Conservation (phyloP, 2,797 vertebrate genomes). For the Knipowitschia caucasica region DNA sequence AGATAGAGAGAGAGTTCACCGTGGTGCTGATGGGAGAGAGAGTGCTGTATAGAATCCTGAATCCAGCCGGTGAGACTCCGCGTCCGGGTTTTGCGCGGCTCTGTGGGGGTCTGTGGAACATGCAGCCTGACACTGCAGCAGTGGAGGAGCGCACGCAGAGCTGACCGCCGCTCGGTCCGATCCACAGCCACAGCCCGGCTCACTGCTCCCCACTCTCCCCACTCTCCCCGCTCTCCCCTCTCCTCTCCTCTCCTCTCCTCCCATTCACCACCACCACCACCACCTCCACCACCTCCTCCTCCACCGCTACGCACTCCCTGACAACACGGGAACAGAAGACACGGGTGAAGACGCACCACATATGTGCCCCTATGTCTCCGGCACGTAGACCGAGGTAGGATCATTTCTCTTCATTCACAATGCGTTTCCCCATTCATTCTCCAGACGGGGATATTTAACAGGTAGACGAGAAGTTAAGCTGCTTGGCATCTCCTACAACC, state of each 20-base stretch:
- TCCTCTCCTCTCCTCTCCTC: conserved; percentile 47
- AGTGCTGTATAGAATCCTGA: conserved; percentile 73
- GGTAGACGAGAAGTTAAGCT: conserved; percentile 68
- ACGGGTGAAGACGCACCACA: conserved; percentile 66
- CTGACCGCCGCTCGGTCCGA: conserved; percentile 73
- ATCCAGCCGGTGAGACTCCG: conserved; percentile 67
- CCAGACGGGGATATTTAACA: conserved; percentile 51
- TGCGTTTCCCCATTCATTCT: conserved; percentile 24
- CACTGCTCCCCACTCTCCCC: conserved; percentile 72
- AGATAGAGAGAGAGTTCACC: conserved; percentile 35
- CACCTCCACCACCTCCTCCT: conserved; percentile 26
- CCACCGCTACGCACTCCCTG: conserved; percentile 62
- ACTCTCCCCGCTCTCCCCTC: conserved; percentile 64
- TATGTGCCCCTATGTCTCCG: conserved; percentile 76
- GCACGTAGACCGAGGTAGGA: conserved; percentile 75
- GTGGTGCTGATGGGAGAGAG: conserved; percentile 56
- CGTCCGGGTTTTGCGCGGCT: conserved; percentile 73
- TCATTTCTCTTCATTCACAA: conserved; percentile 4
- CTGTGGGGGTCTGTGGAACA: conserved; percentile 71
- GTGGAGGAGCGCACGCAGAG: conserved; percentile 81
- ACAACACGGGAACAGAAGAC: conserved; percentile 53
- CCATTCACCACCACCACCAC: conserved; percentile 25
- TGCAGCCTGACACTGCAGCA: conserved; percentile 79
- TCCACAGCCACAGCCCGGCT: conserved; percentile 69
- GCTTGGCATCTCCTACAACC: conserved; percentile 31